Evolutionary conservation across 2,113 vertebrate genomes (phyloP).

Genomic region (Delphinus delphis): DNA sequence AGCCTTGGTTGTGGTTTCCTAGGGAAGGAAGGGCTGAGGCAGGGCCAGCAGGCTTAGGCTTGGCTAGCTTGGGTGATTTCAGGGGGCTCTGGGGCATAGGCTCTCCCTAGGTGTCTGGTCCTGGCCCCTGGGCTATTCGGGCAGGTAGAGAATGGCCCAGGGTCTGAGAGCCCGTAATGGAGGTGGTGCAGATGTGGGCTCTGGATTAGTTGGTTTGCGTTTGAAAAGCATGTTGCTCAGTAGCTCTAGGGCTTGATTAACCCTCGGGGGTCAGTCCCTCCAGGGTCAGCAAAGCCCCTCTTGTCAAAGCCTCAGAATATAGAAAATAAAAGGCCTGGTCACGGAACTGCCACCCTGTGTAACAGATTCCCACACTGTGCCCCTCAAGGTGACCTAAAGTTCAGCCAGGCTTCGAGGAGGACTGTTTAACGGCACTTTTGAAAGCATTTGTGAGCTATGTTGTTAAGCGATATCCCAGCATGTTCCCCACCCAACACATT

Average conservation of each 20-base stretch:
- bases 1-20: not conserved
- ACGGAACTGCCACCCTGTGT: not conserved
- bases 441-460: not conserved
- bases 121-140: no score
- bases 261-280: no score
- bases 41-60: no score
- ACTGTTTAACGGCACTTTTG: not conserved
- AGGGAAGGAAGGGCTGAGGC: not conserved
- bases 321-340: not conserved
- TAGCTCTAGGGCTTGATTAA: not conserved
- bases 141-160: not conserved
- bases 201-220: not conserved
- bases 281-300: not conserved
- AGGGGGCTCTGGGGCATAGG: not conserved
- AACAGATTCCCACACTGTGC: not conserved
- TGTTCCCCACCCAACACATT: not conserved
- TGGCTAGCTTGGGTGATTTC: not conserved
- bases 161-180: not conserved
- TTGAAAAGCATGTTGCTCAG: not conserved
- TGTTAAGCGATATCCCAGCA: not conserved
- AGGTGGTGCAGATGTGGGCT: not conserved
- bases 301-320: not conserved
- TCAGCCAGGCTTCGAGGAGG: not conserved
- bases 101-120: not conserved
- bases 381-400: not conserved